Base-by-base conservation (phyloP, 2,113 vertebrate genomes). In the Syrmaticus mikado region DNA sequence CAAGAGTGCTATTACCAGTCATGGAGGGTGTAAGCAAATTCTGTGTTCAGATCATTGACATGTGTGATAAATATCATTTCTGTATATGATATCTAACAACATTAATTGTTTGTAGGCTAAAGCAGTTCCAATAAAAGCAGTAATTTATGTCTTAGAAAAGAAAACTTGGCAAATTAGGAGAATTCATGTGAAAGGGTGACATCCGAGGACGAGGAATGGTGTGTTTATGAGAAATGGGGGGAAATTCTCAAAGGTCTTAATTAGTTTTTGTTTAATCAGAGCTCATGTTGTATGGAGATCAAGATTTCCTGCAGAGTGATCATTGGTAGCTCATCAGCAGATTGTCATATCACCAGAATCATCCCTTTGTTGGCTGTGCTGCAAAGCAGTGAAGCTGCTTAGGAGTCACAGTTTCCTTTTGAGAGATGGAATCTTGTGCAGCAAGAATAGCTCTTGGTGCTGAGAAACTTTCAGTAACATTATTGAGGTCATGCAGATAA, bases 401-500 rank as follows among this genome's bases (percentile, higher is more conserved):
- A 15, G 21, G 19, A 87, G 45, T 32, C 55, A 66, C 14, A 50
- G 11, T 70, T 85, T 91, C 62, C 45, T 91, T 90, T 85, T 93
- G 38, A 71, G 72, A 91, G 82, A 11, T 12, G 27, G 55, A 88
- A 87, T 83, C 73, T 43, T 67, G 57, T 62, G 22, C 52, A 68
- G 28, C 80, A 60, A 55, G 73, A 46, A 28, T 11, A 78, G 43
- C 16, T 19, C 82, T 80, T 64, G 82, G 75, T 93, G 61, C 75
- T 91, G 91, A 68, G 87, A 94, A 94, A 92, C 40, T 72, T 89
- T 30, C 48, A 77, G 68, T 57, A 81, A 52, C 80, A 30, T 84
- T 85, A 85, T 1, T 93, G 82, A 94, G 77, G 73, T 83, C 52
- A n/a, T 67, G 68, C n/a, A 79, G 27, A 93, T 94, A 95, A 95